A percentile compares a stretch with the other conserved stretches of the same genome.
Evolutionary conservation across 2,797 vertebrate species (phyloP).

Genomic region (Lithobates pipiens): DNA sequence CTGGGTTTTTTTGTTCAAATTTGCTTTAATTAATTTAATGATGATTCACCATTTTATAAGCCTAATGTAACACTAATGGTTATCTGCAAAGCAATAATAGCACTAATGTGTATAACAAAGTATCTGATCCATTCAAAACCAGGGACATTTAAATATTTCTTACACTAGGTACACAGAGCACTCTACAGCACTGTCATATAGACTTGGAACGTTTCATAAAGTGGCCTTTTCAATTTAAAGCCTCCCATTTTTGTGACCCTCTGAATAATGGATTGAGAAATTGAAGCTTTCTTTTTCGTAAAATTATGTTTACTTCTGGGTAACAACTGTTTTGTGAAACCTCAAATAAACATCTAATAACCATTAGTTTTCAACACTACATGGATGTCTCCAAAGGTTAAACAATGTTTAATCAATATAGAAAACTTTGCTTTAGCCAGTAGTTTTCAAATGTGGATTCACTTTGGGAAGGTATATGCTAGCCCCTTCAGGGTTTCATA

Average conservation of each 20-base stretch:
- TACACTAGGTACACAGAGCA: slow-evolving; percentile 6
- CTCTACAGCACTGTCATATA: slow-evolving; percentile 11
- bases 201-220: neutral
- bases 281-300: slow-evolving; percentile 14
- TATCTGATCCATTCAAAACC: slow-evolving; percentile 39
- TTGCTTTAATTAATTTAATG: slow-evolving; percentile 56
- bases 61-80: slow-evolving; percentile 58
- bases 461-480: too few species aligned
- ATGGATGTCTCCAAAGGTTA: neutral
- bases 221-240: slow-evolving; percentile 50
- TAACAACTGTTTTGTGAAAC: slow-evolving; percentile 38
- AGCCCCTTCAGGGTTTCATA: too few species aligned
- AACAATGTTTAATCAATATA: too few species aligned
- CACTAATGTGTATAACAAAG: slow-evolving; percentile 50
- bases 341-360: slow-evolving; percentile 44
- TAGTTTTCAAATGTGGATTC: too few species aligned
- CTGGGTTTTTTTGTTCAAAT: neutral
- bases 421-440: too few species aligned
- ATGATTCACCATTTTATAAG: slow-evolving; percentile 34
- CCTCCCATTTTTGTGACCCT: slow-evolving; percentile 30
- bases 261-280: slow-evolving; percentile 37
- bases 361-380: slow-evolving; percentile 14
- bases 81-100: slow-evolving; percentile 53
- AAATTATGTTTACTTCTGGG: slow-evolving; percentile 30
- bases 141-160: slow-evolving; percentile 32